Evolutionary conservation across 2,113 vertebrate species (phyloP).

Genomic region (Talpa occidentalis): DNA sequence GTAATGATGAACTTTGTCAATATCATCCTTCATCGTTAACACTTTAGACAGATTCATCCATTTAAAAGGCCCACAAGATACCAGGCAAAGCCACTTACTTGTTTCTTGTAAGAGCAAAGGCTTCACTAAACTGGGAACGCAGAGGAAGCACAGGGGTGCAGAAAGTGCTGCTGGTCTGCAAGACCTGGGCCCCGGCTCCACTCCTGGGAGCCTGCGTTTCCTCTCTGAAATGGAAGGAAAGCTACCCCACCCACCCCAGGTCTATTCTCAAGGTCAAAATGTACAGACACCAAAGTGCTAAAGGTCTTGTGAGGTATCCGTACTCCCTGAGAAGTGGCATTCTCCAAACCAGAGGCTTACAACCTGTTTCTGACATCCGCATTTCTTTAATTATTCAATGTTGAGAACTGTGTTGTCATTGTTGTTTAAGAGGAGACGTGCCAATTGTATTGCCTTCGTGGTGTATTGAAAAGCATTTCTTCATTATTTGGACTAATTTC

Average conservation of each 20-base stretch:
- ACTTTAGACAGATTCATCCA: not conserved
- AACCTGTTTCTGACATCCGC: conserved; percentile 42
- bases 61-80: not conserved
- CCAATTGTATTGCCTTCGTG: conserved; percentile 46
- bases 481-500: conserved; percentile 78
- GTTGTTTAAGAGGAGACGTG: conserved; percentile 58
- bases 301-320: conserved; percentile 23
- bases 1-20: not conserved
- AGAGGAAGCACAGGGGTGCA: fast-evolving
- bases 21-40: not conserved
- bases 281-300: not conserved
- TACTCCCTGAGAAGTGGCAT: not conserved
- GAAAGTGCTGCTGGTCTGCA: not conserved
- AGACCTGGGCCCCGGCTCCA: not conserved
- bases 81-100: not conserved
- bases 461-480: conserved; percentile 73
- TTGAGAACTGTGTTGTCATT: conserved; percentile 49
- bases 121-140: not conserved
- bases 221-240: not conserved
- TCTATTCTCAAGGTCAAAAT: conserved; percentile 16
- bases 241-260: not conserved
- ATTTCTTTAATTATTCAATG: conserved; percentile 62
- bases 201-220: not conserved
- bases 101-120: not conserved
- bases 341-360: conserved; percentile 37